phyloP scores from a whole-genome alignment of 64 coral and sea anemone genomes.

The Stichodactyla helianthus region DNA sequence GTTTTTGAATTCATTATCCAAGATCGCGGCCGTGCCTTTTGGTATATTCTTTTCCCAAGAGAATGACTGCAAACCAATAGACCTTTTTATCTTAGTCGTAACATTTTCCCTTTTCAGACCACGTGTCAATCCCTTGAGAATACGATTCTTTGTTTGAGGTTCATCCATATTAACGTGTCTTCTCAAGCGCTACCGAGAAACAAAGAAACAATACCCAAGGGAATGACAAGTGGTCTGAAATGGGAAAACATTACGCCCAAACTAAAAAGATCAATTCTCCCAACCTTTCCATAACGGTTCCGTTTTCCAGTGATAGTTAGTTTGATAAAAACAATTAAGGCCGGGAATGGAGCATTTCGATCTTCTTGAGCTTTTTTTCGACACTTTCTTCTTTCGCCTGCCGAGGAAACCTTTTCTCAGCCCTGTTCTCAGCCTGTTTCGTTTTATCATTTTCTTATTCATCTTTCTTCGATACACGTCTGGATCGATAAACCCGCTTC shows the following conservation, averaged over 20 bases:
- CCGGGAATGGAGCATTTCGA: constrained; percentile 56
- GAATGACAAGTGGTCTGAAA: no score
- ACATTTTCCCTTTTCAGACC: no score
- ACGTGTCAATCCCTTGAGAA: no score
- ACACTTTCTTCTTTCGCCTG: constrained; percentile 4
- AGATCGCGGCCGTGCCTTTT: no score
- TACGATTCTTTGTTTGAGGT: no score
- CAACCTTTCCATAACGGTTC: constrained; percentile 76
- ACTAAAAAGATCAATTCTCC: not conserved
- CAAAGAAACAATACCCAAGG: no score
- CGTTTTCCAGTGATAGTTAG: constrained; percentile 78
- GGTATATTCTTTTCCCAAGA: no score
- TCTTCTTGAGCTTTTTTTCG: constrained; percentile 40
- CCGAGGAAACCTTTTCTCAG: not conserved
- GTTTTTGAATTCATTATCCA: no score
- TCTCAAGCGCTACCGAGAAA: no score
- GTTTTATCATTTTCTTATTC: constrained; percentile 1
- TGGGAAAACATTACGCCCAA: no score
- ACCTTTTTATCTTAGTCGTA: no score
- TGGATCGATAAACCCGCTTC: not conserved
- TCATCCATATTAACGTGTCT: no score
- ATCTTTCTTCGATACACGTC: not conserved
- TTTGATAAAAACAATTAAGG: constrained; percentile 80
- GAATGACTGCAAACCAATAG: not conserved
- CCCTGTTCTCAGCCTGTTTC: not conserved